phyloP scores from a whole-genome alignment of 2,888 invertebrate genomes.

The Eristalinus aeneus region DNA sequence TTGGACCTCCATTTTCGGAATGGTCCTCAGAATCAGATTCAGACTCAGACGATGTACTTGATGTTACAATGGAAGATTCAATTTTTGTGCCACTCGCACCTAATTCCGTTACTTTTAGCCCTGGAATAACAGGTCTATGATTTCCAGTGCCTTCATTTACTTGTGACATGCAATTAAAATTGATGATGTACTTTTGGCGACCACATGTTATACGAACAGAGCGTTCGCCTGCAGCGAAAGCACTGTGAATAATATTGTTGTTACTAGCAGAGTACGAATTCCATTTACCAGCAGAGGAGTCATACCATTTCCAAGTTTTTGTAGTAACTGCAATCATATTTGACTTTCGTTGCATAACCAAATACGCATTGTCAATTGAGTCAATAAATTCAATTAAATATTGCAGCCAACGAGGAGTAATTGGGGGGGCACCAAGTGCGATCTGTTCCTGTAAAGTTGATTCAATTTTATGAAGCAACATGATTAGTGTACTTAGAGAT shows the following conservation, averaged over 20 bases:
- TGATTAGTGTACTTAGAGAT: constrained; percentile 74
- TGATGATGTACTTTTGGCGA: constrained; percentile 88
- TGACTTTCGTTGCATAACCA: constrained; percentile 85
- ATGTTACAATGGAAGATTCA: constrained; percentile 58
- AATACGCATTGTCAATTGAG: constrained; percentile 88
- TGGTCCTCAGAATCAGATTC: constrained; percentile 55
- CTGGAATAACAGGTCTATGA: constrained; percentile 88
- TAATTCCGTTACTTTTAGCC: constrained; percentile 80
- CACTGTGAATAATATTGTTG: constrained; percentile 89
- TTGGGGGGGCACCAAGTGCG: constrained; percentile 73
- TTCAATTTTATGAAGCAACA: constrained; percentile 75
- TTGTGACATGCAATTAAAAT: constrained; percentile 90
- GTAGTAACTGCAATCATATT: constrained; percentile 84
- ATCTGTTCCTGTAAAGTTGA: constrained; percentile 75
- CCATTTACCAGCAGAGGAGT: constrained; percentile 91
- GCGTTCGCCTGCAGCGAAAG: constrained; percentile 87
- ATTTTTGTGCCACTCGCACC: constrained; percentile 61
- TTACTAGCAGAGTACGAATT: constrained; percentile 86
- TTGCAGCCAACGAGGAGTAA: constrained; percentile 88
- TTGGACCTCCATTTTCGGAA: constrained; percentile 21
- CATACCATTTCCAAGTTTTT: constrained; percentile 90
- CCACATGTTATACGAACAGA: constrained; percentile 87
- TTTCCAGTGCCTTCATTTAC: constrained; percentile 93
- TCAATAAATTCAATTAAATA: constrained; percentile 88
- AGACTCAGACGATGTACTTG: constrained; percentile 51